Evolutionary conservation across 2,113 vertebrate species (phyloP), one percentile per base, ranked within the genome.

Genomic region (Albula goreensis): DNA sequence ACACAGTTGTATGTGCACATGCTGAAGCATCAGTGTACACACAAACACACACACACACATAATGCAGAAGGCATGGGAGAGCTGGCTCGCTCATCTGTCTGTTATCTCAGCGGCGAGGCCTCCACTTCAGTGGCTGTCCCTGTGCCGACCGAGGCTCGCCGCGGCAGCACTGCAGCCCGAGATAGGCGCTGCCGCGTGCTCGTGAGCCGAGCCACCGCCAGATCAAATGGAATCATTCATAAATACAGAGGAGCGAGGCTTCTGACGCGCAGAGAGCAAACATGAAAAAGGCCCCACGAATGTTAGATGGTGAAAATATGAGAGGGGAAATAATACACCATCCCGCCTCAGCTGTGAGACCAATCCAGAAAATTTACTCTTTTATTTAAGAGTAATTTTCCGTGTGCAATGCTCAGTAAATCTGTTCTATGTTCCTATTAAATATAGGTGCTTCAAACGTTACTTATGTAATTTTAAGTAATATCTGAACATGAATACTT

Each of bases 171-270:
- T 79, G 25, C 50, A 41, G 50, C 78, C 4, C 17, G 1, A 80
- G 57, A 41, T 66, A 22, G 50, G 83, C 11, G 31, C 78, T 81
- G 50, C 48, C 17, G 50, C 7, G 31, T 51, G 15, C 79, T 50
- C 79, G 12, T 48, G 10, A 50, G 51, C 85, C 17, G 13, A 9
- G 41, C 31, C 4, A 4, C 6, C 10, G 22, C 57, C 12, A 85
- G 83, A 87, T 87, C 86, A 87, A 87, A 49, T 48, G 50, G 86
- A 87, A 87, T 87, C 31, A 87, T 87, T 87, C 78, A 84, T 84
- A 12, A 81, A 81, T 41, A 78, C 41, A 41, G 82, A 49, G 51
- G 53, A 51, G 50, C 83, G 13, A 8, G 48, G 63, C 50, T 50
- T 80, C 81, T 63, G 51, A 80, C 6, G 41, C 51, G 63, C 48